A percentile compares a stretch with the other conserved stretches of the same genome.
Conservation (phyloP, 2,113 vertebrate genomes). For the Datnioides undecimradiatus region DNA sequence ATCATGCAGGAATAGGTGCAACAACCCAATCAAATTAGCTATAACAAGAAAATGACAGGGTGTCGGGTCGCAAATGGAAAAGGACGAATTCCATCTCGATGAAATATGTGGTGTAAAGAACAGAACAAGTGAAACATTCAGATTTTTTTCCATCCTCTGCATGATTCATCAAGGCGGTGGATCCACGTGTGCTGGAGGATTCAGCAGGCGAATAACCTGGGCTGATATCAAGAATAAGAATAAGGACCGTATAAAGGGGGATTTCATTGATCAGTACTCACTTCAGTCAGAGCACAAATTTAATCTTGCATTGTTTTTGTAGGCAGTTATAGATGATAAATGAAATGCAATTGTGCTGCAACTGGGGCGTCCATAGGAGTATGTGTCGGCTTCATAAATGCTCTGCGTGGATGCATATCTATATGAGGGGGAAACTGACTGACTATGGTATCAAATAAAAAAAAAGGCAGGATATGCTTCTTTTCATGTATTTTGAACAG, state of each 20-base stretch:
- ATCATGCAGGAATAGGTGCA: slow-evolving; percentile 38
- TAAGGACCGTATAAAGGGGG: not conserved
- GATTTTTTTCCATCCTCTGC: not conserved
- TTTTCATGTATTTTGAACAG: too few species aligned
- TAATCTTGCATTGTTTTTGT: not conserved
- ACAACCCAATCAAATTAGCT: slow-evolving; percentile 59
- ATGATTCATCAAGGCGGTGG: slow-evolving; percentile 7
- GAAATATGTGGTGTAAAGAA: slow-evolving; percentile 1
- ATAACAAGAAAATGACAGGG: slow-evolving; percentile 41
- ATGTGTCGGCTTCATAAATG: too few species aligned
- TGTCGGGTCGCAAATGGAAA: not conserved
- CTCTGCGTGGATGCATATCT: too few species aligned
- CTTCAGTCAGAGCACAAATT: not conserved
- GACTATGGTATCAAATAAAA: too few species aligned
- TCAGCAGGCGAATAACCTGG: not conserved
- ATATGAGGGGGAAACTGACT: too few species aligned
- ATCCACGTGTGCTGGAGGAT: not conserved
- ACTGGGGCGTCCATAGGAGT: not conserved
- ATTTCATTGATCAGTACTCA: not conserved
- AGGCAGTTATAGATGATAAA: not conserved
- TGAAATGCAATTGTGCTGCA: not conserved
- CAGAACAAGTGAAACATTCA: not conserved
- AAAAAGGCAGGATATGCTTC: too few species aligned
- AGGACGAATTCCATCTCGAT: slow-evolving; percentile 21
- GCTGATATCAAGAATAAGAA: not conserved